Conservation (phyloP, 2,113 vertebrate genomes). For the Pachycephala philippinensis region DNA sequence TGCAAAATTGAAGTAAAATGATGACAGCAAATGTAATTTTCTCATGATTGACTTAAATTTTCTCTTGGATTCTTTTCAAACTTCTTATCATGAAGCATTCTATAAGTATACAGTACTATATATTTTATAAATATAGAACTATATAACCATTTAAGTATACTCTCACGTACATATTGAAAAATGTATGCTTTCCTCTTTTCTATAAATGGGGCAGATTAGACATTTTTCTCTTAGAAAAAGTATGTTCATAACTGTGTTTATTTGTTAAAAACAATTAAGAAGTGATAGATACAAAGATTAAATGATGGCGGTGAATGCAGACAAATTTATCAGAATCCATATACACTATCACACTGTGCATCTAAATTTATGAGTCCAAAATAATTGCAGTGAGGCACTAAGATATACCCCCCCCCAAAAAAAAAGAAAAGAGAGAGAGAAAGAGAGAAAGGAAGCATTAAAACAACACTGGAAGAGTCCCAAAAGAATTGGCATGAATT, state of each 20-base stretch:
- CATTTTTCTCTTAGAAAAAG: neutral
- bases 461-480: neutral
- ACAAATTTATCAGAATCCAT: neutral
- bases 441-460: neutral
- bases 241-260: neutral
- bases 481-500: neutral
- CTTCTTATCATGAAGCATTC: neutral
- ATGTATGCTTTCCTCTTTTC: neutral
- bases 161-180: neutral
- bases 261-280: neutral
- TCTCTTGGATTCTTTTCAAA: neutral
- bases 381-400: neutral
- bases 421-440: neutral
- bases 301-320: neutral
- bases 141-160: neutral
- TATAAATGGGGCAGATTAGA: neutral
- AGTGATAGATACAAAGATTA: neutral
- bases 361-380: neutral
- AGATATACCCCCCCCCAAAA: neutral
- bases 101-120: neutral
- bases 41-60: neutral
- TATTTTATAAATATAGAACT: neutral
- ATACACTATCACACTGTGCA: neutral
- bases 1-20: constrained; percentile 25
- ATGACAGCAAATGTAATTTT: neutral